Evolutionary conservation across 92 coral and sea anemone genomes (phyloP), one percentile per base, ranked within the genome.

Genomic region (Epizoanthus scotinus): DNA sequence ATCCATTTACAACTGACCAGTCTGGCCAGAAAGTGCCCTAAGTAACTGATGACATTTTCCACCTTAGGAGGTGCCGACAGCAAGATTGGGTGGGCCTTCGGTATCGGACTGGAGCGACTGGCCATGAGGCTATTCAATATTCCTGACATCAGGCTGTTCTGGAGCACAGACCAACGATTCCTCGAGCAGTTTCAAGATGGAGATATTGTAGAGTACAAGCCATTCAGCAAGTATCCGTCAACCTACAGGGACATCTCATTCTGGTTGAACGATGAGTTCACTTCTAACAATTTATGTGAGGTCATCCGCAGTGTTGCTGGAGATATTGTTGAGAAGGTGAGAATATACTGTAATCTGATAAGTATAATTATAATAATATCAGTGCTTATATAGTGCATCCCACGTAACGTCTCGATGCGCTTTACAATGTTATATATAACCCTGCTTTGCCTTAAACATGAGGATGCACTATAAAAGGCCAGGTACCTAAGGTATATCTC

Each of bases 211-310:
- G 90, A 93, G 63, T 96, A 91, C 82, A 96, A 93, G 56, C 98
- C 94, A n/a, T 96, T 96, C 81, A 96, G 99, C 79, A 96, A 93
- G 74, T 96, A 96, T 75, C 99, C 99, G 6, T 93, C 98, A 47
- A 91, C 93, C 5, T 93, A 73, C 67, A 93, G 89, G 73, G 99
- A 96, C 53, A 86, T 96, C 17, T 86, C 99, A 13, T 96, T 96
- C 77, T 96, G 99, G 99, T 55, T 90, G 19, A 80, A 91, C 25
- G 90, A 89, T 1, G 90, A 92, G 19, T 96, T 93, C 66, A 84
- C 97, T 5, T 79, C 95, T 13, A 96, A 96, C 86, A 89, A 93
- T 63, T 81, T 96, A 78, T 96, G 85, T 77, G 99, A 96, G 78
- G 86, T 93, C 5, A 88, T 96, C n/a, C 80, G 99, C 73, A 86